Conservation (phyloP, 2,797 vertebrate species). For the Halcyon chelicuti region DNA sequence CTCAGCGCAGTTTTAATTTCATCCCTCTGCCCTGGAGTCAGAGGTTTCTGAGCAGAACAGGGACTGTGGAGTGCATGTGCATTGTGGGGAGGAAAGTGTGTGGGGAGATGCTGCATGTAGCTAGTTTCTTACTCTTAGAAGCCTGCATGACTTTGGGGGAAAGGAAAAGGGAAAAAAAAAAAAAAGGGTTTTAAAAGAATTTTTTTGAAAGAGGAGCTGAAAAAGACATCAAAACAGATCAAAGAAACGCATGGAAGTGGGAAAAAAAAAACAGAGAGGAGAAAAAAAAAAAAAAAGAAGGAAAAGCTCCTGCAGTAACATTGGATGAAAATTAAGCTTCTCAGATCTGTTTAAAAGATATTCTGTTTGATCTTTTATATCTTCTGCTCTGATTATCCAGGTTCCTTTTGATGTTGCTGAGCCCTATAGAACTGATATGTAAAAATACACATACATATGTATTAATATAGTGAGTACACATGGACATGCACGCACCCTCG, state of each 20-base stretch:
- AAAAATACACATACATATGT: slow-evolving; percentile 77
- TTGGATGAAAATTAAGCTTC: slow-evolving; percentile 80
- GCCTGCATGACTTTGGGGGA: slow-evolving; percentile 55
- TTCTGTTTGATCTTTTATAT: slow-evolving; percentile 83
- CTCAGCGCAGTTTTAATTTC: slow-evolving; percentile 55
- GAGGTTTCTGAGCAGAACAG: slow-evolving; percentile 30
- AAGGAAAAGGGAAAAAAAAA: neutral
- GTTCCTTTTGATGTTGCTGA: slow-evolving; percentile 79
- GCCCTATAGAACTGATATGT: slow-evolving; percentile 76
- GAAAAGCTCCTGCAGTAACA: slow-evolving; percentile 66
- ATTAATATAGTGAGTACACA: slow-evolving; percentile 60
- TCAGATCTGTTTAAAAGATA: slow-evolving; percentile 81
- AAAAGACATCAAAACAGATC: slow-evolving; percentile 81
- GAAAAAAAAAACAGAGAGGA: neutral
- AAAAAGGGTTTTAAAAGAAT: slow-evolving; percentile 53
- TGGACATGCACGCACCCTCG: neutral
- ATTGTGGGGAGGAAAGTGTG: slow-evolving; percentile 37
- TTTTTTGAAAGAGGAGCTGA: slow-evolving; percentile 71
- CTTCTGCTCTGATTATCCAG: slow-evolving; percentile 79
- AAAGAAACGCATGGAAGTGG: slow-evolving; percentile 72
- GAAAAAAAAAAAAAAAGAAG: neutral
- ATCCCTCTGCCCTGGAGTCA: slow-evolving; percentile 42
- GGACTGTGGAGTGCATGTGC: neutral
- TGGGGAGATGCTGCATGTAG: neutral
- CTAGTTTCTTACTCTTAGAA: slow-evolving; percentile 54